Evolutionary conservation across 2,888 invertebrate genomes (phyloP), one percentile per base, ranked within the genome.

Genomic region (Sialis fuliginosa): DNA sequence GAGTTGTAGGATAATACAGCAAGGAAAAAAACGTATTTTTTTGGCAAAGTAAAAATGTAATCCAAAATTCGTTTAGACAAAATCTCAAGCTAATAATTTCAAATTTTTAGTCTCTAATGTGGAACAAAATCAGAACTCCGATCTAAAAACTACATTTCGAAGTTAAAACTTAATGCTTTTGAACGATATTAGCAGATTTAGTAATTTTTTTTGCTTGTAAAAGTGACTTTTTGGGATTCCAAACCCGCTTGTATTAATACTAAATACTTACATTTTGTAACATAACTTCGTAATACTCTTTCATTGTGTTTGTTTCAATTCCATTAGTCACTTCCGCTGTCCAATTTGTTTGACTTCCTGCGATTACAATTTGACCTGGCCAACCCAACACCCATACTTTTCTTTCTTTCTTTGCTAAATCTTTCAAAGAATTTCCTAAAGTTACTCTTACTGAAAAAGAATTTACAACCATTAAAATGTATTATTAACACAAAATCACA

Each of bases 291-390:
- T 68, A 74, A 59, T 71, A 80, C 5, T 59, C 52, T 0, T 60
- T 60, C 53, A 85, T 62, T 5, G 64, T 59, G 46, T 70, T 66
- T 0, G 68, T 65, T 1, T 55, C 55, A 10, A 86, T 72, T 6
- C 77, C 80, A 2, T 69, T 57, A 55, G 84, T 80, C 0, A 85
- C 82, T 30, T 76, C 75, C 0, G 73, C 71, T 0, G 85, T 82
- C 85, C 85, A 86, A 52, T 74, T 79, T 0, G 75, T 73, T 65
- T 83, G 85, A 52, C 80, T 79, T 33, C 77, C 80, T 2, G 81
- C 83, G 42, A 86, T 79, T 4, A 84, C 82, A 6, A 85, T 74
- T 64, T 86, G 85, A 0, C 85, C 85, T 0, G 85, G 85, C 85
- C 85, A 86, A 44, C 71, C 67, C 47, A 83, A 65, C 35, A 85